A percentile compares a stretch with the other conserved stretches of the same genome.
phyloP scores from a whole-genome alignment of 1,140 invertebrate species.

The Sinella curviseta region DNA sequence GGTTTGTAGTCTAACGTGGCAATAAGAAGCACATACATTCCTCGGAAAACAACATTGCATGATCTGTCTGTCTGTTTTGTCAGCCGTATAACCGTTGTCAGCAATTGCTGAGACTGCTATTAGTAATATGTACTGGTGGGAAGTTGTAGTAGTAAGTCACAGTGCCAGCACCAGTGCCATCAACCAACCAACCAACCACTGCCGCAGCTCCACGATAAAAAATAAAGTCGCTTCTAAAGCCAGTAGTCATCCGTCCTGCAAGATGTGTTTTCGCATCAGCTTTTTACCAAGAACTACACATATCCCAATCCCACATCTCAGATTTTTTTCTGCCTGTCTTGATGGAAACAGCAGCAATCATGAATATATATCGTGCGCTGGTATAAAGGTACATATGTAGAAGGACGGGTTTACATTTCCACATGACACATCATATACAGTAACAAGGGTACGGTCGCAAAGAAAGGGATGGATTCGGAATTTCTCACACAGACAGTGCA shows the following conservation, averaged over 20 bases:
- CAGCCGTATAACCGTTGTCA: conserved; percentile 19
- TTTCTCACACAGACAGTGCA: neutral
- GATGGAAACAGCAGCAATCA: too few relatives aligned
- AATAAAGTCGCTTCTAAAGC: neutral
- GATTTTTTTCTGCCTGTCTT: too few relatives aligned
- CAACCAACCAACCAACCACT: too few relatives aligned
- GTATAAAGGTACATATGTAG: too few relatives aligned
- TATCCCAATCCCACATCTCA: too few relatives aligned
- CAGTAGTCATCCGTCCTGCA: neutral
- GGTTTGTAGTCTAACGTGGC: neutral
- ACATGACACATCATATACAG: too few relatives aligned
- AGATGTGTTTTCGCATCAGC: neutral
- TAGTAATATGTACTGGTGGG: conserved; percentile 15
- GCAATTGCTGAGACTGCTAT: conserved; percentile 4
- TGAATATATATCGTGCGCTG: too few relatives aligned
- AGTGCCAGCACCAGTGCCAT: too few relatives aligned
- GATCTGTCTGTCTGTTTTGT: conserved; percentile 25
- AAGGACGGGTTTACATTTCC: too few relatives aligned
- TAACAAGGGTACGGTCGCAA: too few relatives aligned
- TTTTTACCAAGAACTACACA: neutral
- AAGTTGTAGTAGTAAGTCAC: too few relatives aligned
- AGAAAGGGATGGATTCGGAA: neutral
- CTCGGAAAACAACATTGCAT: neutral
- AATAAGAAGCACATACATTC: neutral
- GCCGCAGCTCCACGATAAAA: neutral